phyloP scores from a whole-genome alignment of 2,888 invertebrate genomes.

The Lacanobia oleracea region DNA sequence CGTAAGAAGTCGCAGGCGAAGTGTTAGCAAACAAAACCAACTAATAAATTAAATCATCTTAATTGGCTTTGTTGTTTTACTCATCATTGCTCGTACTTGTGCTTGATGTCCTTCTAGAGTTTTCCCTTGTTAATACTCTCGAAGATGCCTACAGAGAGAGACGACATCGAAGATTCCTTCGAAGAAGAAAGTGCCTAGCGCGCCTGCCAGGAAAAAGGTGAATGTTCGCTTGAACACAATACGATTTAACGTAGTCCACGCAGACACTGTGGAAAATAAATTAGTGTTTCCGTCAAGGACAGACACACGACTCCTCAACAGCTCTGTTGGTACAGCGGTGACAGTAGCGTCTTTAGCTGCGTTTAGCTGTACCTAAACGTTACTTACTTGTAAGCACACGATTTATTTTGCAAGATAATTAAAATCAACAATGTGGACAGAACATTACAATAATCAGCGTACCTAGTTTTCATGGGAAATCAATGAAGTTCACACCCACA shows the following conservation, averaged over 20 bases:
- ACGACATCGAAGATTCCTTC: slow-evolving; percentile 94
- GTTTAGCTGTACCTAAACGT: neutral
- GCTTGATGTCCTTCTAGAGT: too few species aligned
- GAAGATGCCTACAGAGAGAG: slow-evolving; percentile 91
- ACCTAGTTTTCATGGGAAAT: slow-evolving; percentile 24
- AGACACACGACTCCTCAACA: neutral
- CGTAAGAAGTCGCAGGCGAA: too few species aligned
- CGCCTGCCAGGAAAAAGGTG: slow-evolving; percentile 93
- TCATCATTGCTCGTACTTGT: too few species aligned
- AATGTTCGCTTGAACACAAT: slow-evolving; percentile 95
- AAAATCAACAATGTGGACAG: slow-evolving; percentile 1
- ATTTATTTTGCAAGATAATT: neutral
- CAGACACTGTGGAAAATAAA: slow-evolving; percentile 75
- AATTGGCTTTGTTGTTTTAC: too few species aligned
- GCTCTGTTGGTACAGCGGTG: neutral
- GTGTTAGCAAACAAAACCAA: too few species aligned
- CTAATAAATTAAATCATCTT: too few species aligned
- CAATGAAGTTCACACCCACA: slow-evolving; percentile 33
- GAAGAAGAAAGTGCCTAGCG: slow-evolving; percentile 94
- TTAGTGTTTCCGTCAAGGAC: too few species aligned
- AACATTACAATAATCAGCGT: slow-evolving; percentile 13
- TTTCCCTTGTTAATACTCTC: slow-evolving; percentile 94
- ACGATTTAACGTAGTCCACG: slow-evolving; percentile 91
- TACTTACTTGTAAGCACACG: neutral
- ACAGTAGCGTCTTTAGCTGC: too few species aligned